Conservation (phyloP, 2,888 invertebrate genomes). For the Caenorhabditis becei region DNA sequence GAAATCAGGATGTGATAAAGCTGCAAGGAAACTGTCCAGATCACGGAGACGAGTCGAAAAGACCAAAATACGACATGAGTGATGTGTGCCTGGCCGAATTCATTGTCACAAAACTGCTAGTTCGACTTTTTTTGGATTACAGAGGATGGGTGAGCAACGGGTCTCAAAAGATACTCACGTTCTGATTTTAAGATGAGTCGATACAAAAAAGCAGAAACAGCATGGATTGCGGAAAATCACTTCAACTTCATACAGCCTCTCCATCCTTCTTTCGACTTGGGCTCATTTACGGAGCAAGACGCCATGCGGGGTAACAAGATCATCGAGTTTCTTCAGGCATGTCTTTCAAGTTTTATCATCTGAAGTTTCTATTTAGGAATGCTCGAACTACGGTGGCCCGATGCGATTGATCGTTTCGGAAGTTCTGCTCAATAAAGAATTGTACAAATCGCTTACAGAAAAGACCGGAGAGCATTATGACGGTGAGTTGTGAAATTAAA, state of each 20-base stretch:
- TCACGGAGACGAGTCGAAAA: conserved; percentile 47
- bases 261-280: conserved; percentile 18
- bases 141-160: conserved; percentile 56
- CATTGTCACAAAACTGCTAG: conserved; percentile 69
- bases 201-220: background rate
- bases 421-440: conserved; percentile 65
- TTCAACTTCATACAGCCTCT: too few species aligned
- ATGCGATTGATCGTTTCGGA: conserved; percentile 65
- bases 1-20: conserved; percentile 74
- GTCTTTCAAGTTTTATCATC: too few species aligned
- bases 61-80: conserved; percentile 46
- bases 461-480: conserved; percentile 46
- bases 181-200: conserved; percentile 16
- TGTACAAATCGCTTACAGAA: conserved; percentile 66
- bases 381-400: conserved; percentile 72
- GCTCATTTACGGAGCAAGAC: conserved; percentile 31
- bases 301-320: conserved; percentile 34
- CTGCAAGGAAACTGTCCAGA: conserved; percentile 58
- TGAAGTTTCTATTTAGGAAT: conserved; percentile 69
- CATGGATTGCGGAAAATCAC: background rate
- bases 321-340: conserved; percentile 63
- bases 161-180: background rate
- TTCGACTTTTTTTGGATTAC: conserved; percentile 64
- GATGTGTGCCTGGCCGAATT: conserved; percentile 68
- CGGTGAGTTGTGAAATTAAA: conserved; percentile 5